These are phyloP conservation scores for Tetramorium simillimum DNA, from an alignment of 1,140 invertebrate species.

Conservation along the genomic window DNA sequence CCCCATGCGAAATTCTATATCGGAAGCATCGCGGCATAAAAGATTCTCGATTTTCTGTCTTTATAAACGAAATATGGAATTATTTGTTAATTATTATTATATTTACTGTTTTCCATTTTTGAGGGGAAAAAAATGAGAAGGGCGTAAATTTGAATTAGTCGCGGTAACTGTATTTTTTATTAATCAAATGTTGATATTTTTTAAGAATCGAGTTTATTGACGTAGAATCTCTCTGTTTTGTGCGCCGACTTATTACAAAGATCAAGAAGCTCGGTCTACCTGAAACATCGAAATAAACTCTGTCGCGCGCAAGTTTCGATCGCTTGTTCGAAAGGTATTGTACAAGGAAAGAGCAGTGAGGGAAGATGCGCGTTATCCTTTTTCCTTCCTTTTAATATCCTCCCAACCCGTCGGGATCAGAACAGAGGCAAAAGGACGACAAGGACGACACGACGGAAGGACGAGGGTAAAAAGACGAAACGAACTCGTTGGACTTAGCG, in stretches of 20 bases:
- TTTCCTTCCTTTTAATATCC: constrained; percentile 62
- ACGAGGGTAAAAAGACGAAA: constrained; percentile 16
- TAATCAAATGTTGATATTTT: not conserved
- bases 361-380: constrained; percentile 30
- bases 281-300: constrained; percentile 28
- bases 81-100: not conserved
- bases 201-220: not conserved
- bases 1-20: not conserved
- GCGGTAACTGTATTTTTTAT: not conserved
- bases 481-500: constrained; percentile 11
- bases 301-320: not conserved
- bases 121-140: not conserved
- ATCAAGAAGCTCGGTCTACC: not conserved
- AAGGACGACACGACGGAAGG: constrained; percentile 61
- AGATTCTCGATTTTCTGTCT: no score
- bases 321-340: not conserved
- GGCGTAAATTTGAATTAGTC: not conserved
- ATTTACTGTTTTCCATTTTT: not conserved
- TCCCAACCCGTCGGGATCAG: constrained; percentile 29
- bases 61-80: not conserved
- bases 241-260: not conserved
- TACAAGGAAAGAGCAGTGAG: not conserved
- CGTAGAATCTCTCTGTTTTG: not conserved
- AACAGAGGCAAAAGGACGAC: constrained; percentile 40
- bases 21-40: not conserved